Evolutionary conservation across 2,113 vertebrate species (phyloP).

Genomic region (Cettia cetti): DNA sequence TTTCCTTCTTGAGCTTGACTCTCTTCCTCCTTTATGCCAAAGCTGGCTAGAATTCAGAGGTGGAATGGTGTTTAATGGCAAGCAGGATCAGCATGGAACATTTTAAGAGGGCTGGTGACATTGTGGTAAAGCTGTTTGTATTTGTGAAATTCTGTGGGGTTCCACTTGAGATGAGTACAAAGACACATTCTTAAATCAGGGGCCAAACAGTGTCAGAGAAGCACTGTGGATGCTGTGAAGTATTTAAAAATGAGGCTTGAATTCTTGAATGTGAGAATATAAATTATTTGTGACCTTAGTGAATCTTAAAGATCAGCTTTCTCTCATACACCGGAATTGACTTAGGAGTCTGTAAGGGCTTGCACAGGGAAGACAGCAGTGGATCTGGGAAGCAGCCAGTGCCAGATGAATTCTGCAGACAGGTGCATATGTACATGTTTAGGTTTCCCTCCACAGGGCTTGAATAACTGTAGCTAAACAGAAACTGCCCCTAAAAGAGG

Average conservation of each 20-base stretch:
- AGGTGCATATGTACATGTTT: accelerated
- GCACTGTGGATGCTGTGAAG: background rate
- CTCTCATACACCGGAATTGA: background rate
- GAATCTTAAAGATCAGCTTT: background rate
- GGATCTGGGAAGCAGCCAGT: background rate
- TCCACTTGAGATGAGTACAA: background rate
- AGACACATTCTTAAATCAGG: background rate
- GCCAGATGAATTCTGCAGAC: background rate
- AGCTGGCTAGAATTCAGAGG: background rate
- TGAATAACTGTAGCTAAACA: background rate
- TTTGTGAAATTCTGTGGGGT: background rate
- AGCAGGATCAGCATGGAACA: background rate
- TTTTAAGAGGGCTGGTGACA: background rate
- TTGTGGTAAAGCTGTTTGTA: background rate
- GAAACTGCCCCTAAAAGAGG: background rate
- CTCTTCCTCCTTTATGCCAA: background rate
- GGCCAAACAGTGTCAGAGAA: background rate
- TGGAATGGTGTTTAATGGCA: background rate
- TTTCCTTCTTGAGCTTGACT: background rate
- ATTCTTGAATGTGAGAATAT: background rate
- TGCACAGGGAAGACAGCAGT: background rate
- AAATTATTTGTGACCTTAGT: background rate
- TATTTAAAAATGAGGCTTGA: background rate
- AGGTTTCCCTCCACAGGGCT: background rate
- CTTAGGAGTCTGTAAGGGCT: background rate